Base-by-base conservation (phyloP, 23 tunicate genomes). In the Botrylloides violaceus region DNA sequence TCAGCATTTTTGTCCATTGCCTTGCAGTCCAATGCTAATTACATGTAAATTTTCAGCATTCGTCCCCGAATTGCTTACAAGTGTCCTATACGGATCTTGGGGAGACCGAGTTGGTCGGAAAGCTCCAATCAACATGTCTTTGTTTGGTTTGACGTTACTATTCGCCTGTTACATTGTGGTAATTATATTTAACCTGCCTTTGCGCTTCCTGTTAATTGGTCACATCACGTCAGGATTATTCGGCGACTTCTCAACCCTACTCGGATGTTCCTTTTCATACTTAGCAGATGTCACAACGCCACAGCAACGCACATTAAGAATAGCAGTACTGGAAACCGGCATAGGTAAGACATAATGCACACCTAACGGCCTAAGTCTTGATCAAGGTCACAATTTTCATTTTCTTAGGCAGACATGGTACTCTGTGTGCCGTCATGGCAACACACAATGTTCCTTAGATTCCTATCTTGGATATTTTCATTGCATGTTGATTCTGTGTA, bases 51-150 rank as follows among this genome's bases (percentile, higher is more conserved):
- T 43, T 43, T 43, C 55, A 83, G 82, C 76, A 19, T 81, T 82
- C 48, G 31, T 74, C n/a, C 80, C 87, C 2, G 83, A 86, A 39
- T 77, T 88, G 24, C 33, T 90, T 70, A 58, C 66, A n/a, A 74
- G 85, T 43, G 37, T 78, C 3, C 21, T 83, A 15, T n/a, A 78
- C 4, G 83, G 85, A 34, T 47, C 97, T 6, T 90, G 97, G 97
- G 84, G 97, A 15, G 97, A 90, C 56, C 33, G 18, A 59, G 97
- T 90, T 53, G 97, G 97, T 5, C 32, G 97, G 66, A 83, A 65
- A 49, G 39, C 76, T 9, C 85, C 97, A 20, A 66, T 90, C 20
- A 18, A 73, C 22, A 48, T 71, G 1, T 25, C 68, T 4, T 64
- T 50, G 53, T 39, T 79, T 79, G 97, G 97, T 2, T 28, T 74